phyloP scores from a whole-genome alignment of 1,140 invertebrate species.

The Lasaia peninsularis region DNA sequence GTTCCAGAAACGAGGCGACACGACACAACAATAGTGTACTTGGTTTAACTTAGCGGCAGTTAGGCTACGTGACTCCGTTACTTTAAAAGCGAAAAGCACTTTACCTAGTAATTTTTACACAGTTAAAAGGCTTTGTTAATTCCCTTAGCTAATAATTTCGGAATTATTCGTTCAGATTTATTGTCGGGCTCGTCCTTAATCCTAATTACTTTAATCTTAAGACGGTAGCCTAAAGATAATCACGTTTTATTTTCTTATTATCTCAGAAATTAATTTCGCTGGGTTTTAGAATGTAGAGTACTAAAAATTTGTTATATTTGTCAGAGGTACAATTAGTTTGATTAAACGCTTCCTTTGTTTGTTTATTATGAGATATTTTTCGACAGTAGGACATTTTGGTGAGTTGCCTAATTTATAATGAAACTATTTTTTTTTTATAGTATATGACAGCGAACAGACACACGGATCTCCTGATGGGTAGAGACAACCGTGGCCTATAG shows the following conservation, averaged over 20 bases:
- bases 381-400: too few relatives aligned
- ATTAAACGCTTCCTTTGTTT: neutral
- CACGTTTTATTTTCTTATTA: slow-evolving; percentile 7
- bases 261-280: slow-evolving; percentile 2
- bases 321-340: neutral
- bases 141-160: slow-evolving; percentile 4
- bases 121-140: slow-evolving; percentile 7
- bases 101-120: neutral
- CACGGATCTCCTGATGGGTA: too few relatives aligned
- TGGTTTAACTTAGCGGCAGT: neutral
- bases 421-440: too few relatives aligned
- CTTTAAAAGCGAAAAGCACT: neutral
- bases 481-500: too few relatives aligned
- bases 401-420: too few relatives aligned
- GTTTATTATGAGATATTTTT: too few relatives aligned
- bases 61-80: neutral
- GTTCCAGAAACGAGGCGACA: too few relatives aligned
- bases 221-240: slow-evolving; percentile 5
- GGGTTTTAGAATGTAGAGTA: neutral
- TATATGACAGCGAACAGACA: too few relatives aligned
- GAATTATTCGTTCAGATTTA: slow-evolving; percentile 4
- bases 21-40: neutral
- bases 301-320: neutral
- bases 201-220: slow-evolving; percentile 8
- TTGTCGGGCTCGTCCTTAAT: neutral